phyloP scores from a whole-genome alignment of 1,140 invertebrate species.

The Oppia nitens region DNA sequence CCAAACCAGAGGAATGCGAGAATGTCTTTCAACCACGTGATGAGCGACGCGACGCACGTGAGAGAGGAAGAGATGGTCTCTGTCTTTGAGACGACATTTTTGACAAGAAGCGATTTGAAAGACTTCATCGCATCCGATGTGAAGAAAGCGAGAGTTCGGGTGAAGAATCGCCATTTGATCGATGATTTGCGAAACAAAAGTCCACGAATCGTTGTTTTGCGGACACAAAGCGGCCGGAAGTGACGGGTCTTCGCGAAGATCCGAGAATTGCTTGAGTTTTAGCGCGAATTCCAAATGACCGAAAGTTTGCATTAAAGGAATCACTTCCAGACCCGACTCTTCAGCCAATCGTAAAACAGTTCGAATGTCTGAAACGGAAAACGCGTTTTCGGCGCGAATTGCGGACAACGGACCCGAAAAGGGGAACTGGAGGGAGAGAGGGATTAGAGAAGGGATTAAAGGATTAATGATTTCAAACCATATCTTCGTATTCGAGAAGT shows the following conservation, averaged over 20 bases:
- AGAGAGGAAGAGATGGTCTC: constrained; percentile 44
- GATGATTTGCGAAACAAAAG: constrained; percentile 55
- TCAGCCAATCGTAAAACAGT: constrained; percentile 44
- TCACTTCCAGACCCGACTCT: constrained; percentile 51
- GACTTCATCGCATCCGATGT: constrained; percentile 45
- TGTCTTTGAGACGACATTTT: constrained; percentile 40
- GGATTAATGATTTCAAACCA: not conserved
- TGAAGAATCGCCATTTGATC: constrained; percentile 49
- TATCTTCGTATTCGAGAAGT: constrained; percentile 85
- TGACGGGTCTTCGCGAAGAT: constrained; percentile 55
- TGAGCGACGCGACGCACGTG: constrained; percentile 40
- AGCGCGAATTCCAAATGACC: constrained; percentile 75
- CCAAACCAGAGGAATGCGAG: constrained; percentile 59
- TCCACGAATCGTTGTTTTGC: constrained; percentile 46
- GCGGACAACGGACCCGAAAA: constrained; percentile 49
- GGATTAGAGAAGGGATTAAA: constrained; percentile 39
- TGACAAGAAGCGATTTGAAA: constrained; percentile 59
- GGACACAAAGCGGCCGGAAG: constrained; percentile 58
- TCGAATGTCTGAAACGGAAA: constrained; percentile 46
- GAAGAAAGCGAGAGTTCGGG: constrained; percentile 31
- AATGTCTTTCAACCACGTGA: constrained; percentile 29
- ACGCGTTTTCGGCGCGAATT: constrained; percentile 56
- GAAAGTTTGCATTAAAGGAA: constrained; percentile 88
- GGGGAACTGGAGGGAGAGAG: no score
- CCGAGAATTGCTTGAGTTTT: constrained; percentile 57